Conservation (phyloP, 2,888 invertebrate species). For the Dichetophora obliterata region DNA sequence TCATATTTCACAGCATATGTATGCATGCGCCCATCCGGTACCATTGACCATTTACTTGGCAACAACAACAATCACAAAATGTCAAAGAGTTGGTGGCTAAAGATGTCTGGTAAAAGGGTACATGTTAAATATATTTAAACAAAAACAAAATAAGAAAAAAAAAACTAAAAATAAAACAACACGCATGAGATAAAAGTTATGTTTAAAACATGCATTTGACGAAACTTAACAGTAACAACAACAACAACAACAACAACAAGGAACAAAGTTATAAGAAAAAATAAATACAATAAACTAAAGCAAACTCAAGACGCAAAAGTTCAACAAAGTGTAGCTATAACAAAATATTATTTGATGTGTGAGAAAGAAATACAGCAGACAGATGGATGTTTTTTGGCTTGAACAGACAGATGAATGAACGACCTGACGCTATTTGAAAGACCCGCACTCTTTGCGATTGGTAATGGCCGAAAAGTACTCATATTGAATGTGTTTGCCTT, state of each 20-base stretch:
- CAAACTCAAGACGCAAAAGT: slow-evolving; percentile 24
- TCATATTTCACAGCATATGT: slow-evolving; percentile 20
- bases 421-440: not conserved
- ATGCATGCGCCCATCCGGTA: slow-evolving; percentile 52
- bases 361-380: slow-evolving; percentile 23
- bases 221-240: slow-evolving; percentile 41
- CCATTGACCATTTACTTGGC: slow-evolving; percentile 35
- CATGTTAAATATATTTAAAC: slow-evolving; percentile 29
- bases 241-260: slow-evolving; percentile 46
- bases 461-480: not conserved
- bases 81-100: not conserved
- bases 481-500: not conserved
- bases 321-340: slow-evolving; percentile 16
- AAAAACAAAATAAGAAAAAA: slow-evolving; percentile 53
- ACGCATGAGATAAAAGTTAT: slow-evolving; percentile 16
- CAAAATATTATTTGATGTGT: slow-evolving; percentile 30
- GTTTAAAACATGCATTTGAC: slow-evolving; percentile 13
- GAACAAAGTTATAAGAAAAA: slow-evolving; percentile 25
- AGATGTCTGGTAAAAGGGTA: slow-evolving; percentile 23
- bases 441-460: not conserved
- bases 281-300: slow-evolving; percentile 19
- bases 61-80: slow-evolving; percentile 46
- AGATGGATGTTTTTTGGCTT: slow-evolving; percentile 44
- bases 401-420: not conserved
- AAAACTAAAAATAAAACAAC: slow-evolving; percentile 56